Evolutionary conservation across 2,797 vertebrate species (phyloP).

Genomic region (Geotrypetes seraphini): DNA sequence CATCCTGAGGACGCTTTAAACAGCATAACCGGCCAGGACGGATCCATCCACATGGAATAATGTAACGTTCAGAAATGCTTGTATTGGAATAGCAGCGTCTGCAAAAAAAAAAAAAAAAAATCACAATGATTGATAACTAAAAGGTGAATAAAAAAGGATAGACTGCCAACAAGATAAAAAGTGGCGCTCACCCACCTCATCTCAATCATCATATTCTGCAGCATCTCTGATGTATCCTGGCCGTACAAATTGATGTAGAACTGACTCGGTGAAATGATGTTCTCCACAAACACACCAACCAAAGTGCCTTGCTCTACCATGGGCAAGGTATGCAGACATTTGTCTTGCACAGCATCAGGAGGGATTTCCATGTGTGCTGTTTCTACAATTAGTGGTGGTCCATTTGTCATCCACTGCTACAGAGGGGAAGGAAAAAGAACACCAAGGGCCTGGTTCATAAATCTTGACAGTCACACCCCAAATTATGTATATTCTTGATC

Average conservation of each 20-base stretch:
- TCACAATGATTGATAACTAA: too few relatives aligned
- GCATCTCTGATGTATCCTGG: conserved; percentile 47
- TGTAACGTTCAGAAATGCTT: conserved; percentile 66
- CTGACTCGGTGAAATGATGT: conserved; percentile 63
- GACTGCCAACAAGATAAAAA: fast-evolving
- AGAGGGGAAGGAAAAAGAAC: neutral
- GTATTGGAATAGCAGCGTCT: conserved; percentile 75
- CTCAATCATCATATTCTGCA: conserved; percentile 82
- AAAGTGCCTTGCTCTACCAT: conserved; percentile 44
- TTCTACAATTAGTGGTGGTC: conserved; percentile 2
- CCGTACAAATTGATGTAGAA: conserved; percentile 73
- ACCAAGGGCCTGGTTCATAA: too few relatives aligned
- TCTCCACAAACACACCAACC: conserved; percentile 67
- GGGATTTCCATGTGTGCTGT: conserved; percentile 44
- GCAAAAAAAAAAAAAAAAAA: too few relatives aligned
- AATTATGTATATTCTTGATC: too few relatives aligned
- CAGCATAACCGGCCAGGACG: conserved; percentile 78
- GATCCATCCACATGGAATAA: conserved; percentile 61
- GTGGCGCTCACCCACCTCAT: conserved; percentile 65
- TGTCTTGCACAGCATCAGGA: conserved; percentile 62
- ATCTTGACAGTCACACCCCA: too few relatives aligned
- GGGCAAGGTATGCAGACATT: conserved; percentile 56
- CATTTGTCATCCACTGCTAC: conserved; percentile 24
- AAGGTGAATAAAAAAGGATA: neutral
- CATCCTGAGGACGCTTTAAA: conserved; percentile 45